Base-by-base conservation (phyloP, 2,797 vertebrate genomes). In the Sebastes jordani region DNA sequence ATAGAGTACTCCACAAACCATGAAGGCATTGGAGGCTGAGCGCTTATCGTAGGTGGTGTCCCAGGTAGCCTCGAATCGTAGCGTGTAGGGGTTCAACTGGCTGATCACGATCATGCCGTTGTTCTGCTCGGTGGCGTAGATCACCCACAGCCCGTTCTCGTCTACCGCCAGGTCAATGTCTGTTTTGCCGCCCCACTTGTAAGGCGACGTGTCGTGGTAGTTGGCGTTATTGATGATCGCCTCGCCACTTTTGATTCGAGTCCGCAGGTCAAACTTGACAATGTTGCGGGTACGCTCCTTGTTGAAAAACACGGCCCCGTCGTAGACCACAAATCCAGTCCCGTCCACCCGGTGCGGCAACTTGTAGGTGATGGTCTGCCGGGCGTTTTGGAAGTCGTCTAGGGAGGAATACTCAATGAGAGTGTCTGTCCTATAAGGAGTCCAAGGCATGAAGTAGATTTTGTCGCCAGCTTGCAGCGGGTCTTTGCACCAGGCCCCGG, bases 361-460 rank as follows among this genome's bases (percentile, higher is more conserved):
- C 90, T 99, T 99, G 74, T 99, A 99, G 0, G 98, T 99, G 0
- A 97, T 97, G 82, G 98, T 99, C 87, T 98, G 99, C 60, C 97
- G 96, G 59, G 97, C 97, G 0, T 96, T 98, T 91, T 99, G 97
- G 94, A 99, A 99, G 91, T 99, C 99, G 67, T 99, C 98, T 78
- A 99, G 93, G 34, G 98, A 99, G 73, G 98, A 97, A 62, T 97
- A 99, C 88, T 99, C 99, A 88, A 98, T 99, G 81, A 99, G 96
- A 60, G 97, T 99, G 92, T 99, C 99, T 5, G 99, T 99, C 91
- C 99, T 97, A 80, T 99, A 99, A 0, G 99, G 98, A 90, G 98
- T 99, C 99, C 99, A 99, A 69, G 99, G 99, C 99, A 99, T 99
- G 94, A 99, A 99, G 96, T 99, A 99, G 94, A 99, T 98, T 96